Percentiles rank a stretch among this genome's conserved stretches.
phyloP scores from a whole-genome alignment of 2,888 invertebrate species.

The Ganaspis brasiliensis region DNA sequence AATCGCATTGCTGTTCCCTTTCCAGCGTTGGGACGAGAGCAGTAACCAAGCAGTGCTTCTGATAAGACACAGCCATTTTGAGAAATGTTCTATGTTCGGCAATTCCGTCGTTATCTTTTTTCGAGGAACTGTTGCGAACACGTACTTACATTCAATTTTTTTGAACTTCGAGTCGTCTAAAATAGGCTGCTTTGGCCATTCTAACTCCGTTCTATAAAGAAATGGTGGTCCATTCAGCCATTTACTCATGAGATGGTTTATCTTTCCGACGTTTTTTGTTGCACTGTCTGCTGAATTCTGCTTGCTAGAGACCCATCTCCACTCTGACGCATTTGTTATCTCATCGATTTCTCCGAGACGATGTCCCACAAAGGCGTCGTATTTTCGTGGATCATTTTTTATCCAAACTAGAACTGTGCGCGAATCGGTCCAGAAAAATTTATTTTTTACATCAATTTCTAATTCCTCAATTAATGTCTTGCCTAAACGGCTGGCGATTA shows the following conservation, averaged over 20 bases:
- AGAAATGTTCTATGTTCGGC: not conserved
- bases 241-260: not conserved
- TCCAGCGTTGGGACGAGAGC: not conserved
- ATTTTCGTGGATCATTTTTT: not conserved
- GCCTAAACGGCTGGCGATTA: constrained; percentile 27
- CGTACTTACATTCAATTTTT: not conserved
- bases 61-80: not conserved
- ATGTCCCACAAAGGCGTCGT: not conserved
- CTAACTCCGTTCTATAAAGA: not conserved
- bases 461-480: constrained; percentile 23
- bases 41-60: not conserved
- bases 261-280: constrained; percentile 47
- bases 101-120: not conserved
- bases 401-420: not conserved
- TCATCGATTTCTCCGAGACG: constrained; percentile 25
- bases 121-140: not conserved
- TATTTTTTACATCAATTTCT: not conserved
- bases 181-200: not conserved
- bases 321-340: constrained; percentile 49
- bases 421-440: constrained; percentile 43
- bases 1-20: not conserved
- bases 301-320: constrained; percentile 66
- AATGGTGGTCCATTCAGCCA: not conserved
- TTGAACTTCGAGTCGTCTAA: not conserved
- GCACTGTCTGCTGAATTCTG: constrained; percentile 62